Evolutionary conservation across 2,888 invertebrate species (phyloP), one percentile per base, ranked within the genome.

Genomic region (Stomorhina lunata): DNA sequence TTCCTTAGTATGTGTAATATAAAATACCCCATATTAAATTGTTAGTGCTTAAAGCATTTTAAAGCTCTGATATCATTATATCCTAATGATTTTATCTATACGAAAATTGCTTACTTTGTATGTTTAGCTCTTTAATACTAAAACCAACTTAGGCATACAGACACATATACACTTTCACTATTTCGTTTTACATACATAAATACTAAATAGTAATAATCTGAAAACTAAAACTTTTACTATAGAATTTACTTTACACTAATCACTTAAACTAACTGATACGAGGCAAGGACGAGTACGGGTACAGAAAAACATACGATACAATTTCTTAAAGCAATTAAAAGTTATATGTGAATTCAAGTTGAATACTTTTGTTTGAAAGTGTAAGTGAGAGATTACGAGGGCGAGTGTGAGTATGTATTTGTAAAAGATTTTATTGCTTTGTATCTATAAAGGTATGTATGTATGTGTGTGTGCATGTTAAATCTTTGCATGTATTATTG

Each of bases 291-390:
- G n/a, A n/a, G n/a, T 17, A 4, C 15, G 10, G 4, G 48, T 12
- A 20, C 22, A 22, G 20, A 27, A 17, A 43, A 50, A 50, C 55
- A 61, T 53, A 43, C 17, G 45, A 65, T 71, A n/a, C n/a, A 77
- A 72, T 81, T 81, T 66, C 72, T 81, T 77, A 45, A 72, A 81
- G 77, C 81, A 81, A 81, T 77, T 81, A 81, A 77, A 81, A 81
- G 77, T 81, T 81, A 17, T 66, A 55, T 68, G 59, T 66, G 48
- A 68, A 50, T 77, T 61, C 32, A 66, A 66, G 20, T 69, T 69
- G 34, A 76, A 71, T 48, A 65, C 15, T 45, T 40, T 63, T 34
- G 12, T 40, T 27, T 22, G n/a, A n/a, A n/a, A n/a, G 25, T 43
- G 29, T 43, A 29, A 4, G 29, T n/a, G 7, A 22, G 2, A 20